Base-by-base conservation (phyloP, 2,113 vertebrate genomes). In the Speoplatyrhinus poulsoni region DNA sequence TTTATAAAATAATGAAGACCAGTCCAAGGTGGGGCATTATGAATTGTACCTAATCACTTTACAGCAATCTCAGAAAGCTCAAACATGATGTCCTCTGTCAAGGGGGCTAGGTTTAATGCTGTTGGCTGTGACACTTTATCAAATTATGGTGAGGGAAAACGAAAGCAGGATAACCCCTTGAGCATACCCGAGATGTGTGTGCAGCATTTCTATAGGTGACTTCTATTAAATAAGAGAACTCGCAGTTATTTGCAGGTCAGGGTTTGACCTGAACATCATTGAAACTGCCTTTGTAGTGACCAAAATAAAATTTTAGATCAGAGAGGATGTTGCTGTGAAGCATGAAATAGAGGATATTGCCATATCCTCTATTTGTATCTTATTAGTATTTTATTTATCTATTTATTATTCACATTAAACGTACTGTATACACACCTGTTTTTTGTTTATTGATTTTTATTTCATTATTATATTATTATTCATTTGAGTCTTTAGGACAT, bases 281-380 rank as follows among this genome's bases (percentile, higher is more conserved):
- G 36, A 8, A 41, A 41, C 36, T 8, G 36, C 36, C 36, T 41
- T 41, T 41, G 36, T 41, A 54, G 52, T 15, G 52, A 15, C 52
- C 26, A 62, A 62, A 50, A 52, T 8, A 8, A 47, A 32, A 33
- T 66, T 54, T 11, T 62, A 9, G 55, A 69, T 13, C 47, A 46
- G 54, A 41, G 36, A 5, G 36, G 36, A 6, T 54, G 49, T 54
- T 54, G 3, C 4, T 50, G 54, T 67, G 41, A n/a, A 19, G 19
- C 19, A 19, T 19, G 19, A 26, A 26, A 26, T 26, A 3, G 26
- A 26, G 16, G 53, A 41, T 80, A 56, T 17, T 12, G 50, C 15
- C 7, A 19, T 46, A 54, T 58, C 26, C 26, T 26, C 26, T 26
- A 26, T 26, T 26, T 26, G 26, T 26, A 26, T 26, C 26, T 26